A percentile compares a stretch with the other conserved stretches of the same genome.
Conservation (phyloP, 2,797 vertebrate genomes). For the Anisognathus igniventris region DNA sequence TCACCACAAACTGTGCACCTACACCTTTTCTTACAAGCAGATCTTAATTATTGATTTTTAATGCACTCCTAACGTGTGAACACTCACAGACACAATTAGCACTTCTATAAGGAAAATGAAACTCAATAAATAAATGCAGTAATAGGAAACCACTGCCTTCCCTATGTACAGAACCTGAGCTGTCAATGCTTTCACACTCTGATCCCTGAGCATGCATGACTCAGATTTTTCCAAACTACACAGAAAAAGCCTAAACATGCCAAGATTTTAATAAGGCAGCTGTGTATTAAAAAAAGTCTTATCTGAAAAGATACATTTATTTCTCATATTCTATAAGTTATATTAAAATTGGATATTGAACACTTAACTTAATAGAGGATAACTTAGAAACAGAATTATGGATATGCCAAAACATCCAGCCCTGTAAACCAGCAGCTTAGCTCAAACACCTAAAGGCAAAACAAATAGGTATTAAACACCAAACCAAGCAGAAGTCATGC, state of each 20-base stretch:
- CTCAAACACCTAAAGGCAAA: neutral
- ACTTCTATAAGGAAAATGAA: neutral
- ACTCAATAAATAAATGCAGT: neutral
- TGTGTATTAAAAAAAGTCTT: neutral
- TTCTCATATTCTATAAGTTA: neutral
- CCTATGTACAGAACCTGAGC: neutral
- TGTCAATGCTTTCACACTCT: neutral
- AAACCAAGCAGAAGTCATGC: neutral
- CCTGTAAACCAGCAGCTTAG: neutral
- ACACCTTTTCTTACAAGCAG: neutral
- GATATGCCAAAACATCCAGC: neutral
- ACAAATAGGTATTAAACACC: neutral
- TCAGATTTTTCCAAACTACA: neutral
- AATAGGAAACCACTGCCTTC: neutral
- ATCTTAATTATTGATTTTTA: neutral
- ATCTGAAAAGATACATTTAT: neutral
- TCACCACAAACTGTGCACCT: neutral
- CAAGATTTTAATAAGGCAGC: neutral
- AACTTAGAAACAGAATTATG: neutral
- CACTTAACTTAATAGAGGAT: rapidly evolving
- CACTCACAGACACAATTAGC: neutral
- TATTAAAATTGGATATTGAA: neutral
- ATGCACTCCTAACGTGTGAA: neutral
- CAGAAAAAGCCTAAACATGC: neutral
- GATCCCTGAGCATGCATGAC: neutral